Base-by-base conservation (phyloP, 2,113 vertebrate species). In the Semicossyphus pulcher region DNA sequence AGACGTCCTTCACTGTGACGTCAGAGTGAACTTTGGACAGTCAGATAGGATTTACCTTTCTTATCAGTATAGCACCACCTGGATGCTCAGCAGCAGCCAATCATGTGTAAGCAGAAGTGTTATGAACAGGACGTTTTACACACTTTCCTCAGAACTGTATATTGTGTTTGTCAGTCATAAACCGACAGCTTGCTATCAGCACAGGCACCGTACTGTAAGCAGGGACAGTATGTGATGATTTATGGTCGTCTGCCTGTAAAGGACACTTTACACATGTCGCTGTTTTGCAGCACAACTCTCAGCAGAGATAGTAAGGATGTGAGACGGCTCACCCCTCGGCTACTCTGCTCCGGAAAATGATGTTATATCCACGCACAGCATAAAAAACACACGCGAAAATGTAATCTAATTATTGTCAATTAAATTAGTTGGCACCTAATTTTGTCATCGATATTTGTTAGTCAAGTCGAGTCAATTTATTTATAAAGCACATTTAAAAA, bases 21-120 rank as follows among this genome's bases (percentile, higher is more conserved):
- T 34, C 23, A 9, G 14, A 12, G 21, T 34, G 64, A 68, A 72
- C 87, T 85, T 85, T 74, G 84, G 58, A 70, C 58, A 0, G 0
- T n/a, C 23, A 5, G 71, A 16, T 5, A 34, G 3, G 14, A 41
- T 52, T 44, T 42, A 29, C 3, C 7, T 23, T 32, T 32, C 73
- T 78, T 70, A 78, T 83, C 79, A 14, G 7, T 7, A 0, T 54
- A 41, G 32, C 34, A 53, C 7, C 1, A 37, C 37, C 0, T 15
- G 68, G 12, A 15, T 1, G 2, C n/a, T 31, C 20, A 4, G 7
- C 72, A 25, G 71, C 60, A 59, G 41, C 84, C 86, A 79, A 71
- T 77, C 10, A 20, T 2, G 7, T 2, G 4, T 14, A 16, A 3
- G 9, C 54, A 5, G 25, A 7, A 6, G 54, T 1, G 4, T 47